Percentiles rank a stretch among this genome's conserved stretches.
Conservation (phyloP, 2,888 invertebrate species). For the Machimus atricapillus region DNA sequence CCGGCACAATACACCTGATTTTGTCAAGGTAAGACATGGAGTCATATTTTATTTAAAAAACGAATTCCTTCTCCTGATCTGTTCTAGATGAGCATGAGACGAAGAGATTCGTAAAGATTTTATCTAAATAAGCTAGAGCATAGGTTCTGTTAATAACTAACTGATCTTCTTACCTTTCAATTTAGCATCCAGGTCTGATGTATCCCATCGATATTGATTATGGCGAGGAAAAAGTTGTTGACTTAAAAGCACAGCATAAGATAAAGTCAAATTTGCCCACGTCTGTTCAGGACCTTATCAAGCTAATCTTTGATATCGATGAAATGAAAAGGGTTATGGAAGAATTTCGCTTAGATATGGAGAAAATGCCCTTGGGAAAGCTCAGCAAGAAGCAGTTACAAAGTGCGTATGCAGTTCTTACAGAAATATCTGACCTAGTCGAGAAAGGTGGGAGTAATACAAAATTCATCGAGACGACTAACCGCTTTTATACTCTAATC, state of each 20-base stretch:
- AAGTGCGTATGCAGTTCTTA: slow-evolving; percentile 81
- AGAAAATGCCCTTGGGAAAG: slow-evolving; percentile 98
- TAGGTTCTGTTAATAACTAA: neutral
- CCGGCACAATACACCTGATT: slow-evolving; percentile 64
- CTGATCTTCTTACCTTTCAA: neutral
- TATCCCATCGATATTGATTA: slow-evolving; percentile 90
- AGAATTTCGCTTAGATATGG: slow-evolving; percentile 95
- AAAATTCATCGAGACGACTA: slow-evolving; percentile 82
- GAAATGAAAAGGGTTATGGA: slow-evolving; percentile 91
- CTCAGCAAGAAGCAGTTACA: slow-evolving; percentile 89
- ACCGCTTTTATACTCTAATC: slow-evolving; percentile 92
- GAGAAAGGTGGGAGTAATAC: slow-evolving; percentile 63
- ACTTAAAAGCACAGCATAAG: slow-evolving; percentile 56
- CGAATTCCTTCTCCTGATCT: too few species aligned
- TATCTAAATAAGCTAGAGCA: neutral
- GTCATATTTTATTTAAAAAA: neutral
- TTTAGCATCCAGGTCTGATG: slow-evolving; percentile 69
- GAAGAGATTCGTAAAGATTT: too few species aligned
- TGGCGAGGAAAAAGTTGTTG: slow-evolving; percentile 63
- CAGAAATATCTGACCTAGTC: slow-evolving; percentile 70
- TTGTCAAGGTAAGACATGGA: slow-evolving; percentile 66
- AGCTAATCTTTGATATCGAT: slow-evolving; percentile 88
- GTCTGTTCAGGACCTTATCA: slow-evolving; percentile 83
- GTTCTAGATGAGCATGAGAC: too few species aligned
- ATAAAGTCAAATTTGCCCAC: slow-evolving; percentile 72